Base-by-base conservation (phyloP, 1,140 invertebrate genomes). In the Atopsyche davidsoni region DNA sequence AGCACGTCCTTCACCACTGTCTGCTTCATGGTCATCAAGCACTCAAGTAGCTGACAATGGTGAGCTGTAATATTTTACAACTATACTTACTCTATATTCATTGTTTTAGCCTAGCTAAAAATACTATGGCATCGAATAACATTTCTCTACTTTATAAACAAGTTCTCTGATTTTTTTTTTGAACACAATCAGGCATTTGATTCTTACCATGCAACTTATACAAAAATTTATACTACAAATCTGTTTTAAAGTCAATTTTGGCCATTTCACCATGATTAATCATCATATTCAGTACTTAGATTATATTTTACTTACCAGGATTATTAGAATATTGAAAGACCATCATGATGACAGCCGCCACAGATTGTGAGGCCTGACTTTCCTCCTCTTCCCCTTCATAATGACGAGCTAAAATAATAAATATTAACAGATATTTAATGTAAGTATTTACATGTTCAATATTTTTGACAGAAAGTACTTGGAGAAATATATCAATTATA, bases 291-390 rank as follows among this genome's bases (percentile, higher is more conserved):
- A n/a, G n/a, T n/a, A n/a, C n/a, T n/a, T n/a, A n/a, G 25, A 7
- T 7, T 36, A 44, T 46, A 51, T 14, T 42, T 46, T 54, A 60
- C 56, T 66, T 70, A 91, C 89, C 86, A 63, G 87, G 82, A 73
- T 94, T 94, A 48, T 79, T 85, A 3, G 92, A 94, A 68, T 98
- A 95, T 64, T 98, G 94, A 64, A 99, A 89, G 11, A 98, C 86
- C 80, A 97, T 89, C 86, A 98, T 98, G 25, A 99, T 85, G 40
- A 99, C 89, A 10, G 92, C 90, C 9, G 94, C 86, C 4, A 96
- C 85, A 4, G 93, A 96, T 62, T 93, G 89, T 58, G 83, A 86
- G 4, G 92, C 89, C 67, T 94, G 92, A 60, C 87, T 87, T 60
- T 87, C 83, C 53, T 79, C 78, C 50, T 82, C 81, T 59, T 81